Evolutionary conservation across 2,888 invertebrate species (phyloP).

Genomic region (Andrena dorsata): DNA sequence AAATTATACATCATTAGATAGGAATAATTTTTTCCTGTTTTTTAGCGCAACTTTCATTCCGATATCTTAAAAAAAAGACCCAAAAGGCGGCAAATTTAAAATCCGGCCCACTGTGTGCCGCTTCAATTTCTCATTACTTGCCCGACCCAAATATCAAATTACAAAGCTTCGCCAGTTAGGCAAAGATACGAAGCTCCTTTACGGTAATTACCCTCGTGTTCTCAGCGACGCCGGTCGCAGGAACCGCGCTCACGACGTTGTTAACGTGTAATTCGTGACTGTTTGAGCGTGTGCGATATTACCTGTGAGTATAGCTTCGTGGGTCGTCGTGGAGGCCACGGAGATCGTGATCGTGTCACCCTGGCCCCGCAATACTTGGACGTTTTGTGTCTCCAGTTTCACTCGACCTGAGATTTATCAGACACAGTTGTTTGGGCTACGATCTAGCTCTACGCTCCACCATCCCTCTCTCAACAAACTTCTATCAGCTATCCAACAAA

Average conservation of each 20-base stretch:
- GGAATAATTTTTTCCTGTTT: too few species aligned
- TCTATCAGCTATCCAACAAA: constrained; percentile 22
- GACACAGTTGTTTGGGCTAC: constrained; percentile 69
- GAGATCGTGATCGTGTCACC: constrained; percentile 85
- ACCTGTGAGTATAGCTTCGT: constrained; percentile 89
- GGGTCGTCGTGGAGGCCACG: constrained; percentile 88
- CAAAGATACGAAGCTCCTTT: neutral
- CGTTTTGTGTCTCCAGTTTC: constrained; percentile 81
- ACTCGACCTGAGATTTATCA: constrained; percentile 82
- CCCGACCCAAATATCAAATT: too few species aligned
- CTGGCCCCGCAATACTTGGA: constrained; percentile 82
- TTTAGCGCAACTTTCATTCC: too few species aligned
- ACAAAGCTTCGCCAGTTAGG: too few species aligned
- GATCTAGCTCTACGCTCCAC: constrained; percentile 56
- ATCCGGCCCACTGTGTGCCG: too few species aligned
- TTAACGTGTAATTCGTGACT: constrained; percentile 48
- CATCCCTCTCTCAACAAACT: constrained; percentile 16
- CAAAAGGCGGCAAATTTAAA: too few species aligned
- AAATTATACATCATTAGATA: too few species aligned
- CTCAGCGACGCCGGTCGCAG: constrained; percentile 9
- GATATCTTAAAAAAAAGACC: too few species aligned
- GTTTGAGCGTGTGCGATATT: constrained; percentile 76
- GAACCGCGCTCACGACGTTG: constrained; percentile 1
- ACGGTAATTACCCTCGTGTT: neutral
- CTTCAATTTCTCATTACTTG: too few species aligned